These are phyloP conservation scores for Epizoanthus ramosus DNA, from an alignment of 92 coral and sea anemone species.

Conservation along the genomic window DNA sequence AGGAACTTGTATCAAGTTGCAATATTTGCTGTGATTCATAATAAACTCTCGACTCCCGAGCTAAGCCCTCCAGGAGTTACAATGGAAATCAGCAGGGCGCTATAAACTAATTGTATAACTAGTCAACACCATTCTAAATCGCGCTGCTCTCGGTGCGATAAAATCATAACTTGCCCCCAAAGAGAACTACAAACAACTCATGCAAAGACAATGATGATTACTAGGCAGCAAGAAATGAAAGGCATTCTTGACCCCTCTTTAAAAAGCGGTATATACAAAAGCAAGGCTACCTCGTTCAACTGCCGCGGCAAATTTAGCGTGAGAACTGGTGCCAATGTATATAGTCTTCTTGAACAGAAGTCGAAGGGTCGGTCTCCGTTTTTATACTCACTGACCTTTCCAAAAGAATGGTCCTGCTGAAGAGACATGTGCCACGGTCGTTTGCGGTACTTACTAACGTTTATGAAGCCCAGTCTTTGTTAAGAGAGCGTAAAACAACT, in stretches of 20 bases:
- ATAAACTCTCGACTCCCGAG: conserved; percentile 41
- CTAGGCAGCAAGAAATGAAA: conserved; percentile 58
- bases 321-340: too few species aligned
- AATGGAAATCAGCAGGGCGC: conserved; percentile 48
- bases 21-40: conserved; percentile 58
- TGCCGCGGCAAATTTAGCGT: not conserved
- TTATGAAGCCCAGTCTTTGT: conserved; percentile 29
- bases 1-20: conserved; percentile 77
- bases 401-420: not conserved
- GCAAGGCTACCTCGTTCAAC: conserved; percentile 10
- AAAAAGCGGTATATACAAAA: conserved; percentile 38
- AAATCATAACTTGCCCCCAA: conserved; percentile 46
- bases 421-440: conserved; percentile 7
- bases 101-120: conserved; percentile 54
- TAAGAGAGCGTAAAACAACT: conserved; percentile 62
- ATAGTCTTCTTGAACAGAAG: not conserved
- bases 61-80: conserved; percentile 41
- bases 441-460: conserved; percentile 15
- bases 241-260: conserved; percentile 54
- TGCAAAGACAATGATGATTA: conserved; percentile 60
- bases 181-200: conserved; percentile 61
- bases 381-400: conserved; percentile 12
- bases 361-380: not conserved
- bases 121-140: conserved; percentile 61
- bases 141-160: conserved; percentile 45